Base-by-base conservation (phyloP, 2,888 invertebrate species). In the Cryptocephalus moraei region DNA sequence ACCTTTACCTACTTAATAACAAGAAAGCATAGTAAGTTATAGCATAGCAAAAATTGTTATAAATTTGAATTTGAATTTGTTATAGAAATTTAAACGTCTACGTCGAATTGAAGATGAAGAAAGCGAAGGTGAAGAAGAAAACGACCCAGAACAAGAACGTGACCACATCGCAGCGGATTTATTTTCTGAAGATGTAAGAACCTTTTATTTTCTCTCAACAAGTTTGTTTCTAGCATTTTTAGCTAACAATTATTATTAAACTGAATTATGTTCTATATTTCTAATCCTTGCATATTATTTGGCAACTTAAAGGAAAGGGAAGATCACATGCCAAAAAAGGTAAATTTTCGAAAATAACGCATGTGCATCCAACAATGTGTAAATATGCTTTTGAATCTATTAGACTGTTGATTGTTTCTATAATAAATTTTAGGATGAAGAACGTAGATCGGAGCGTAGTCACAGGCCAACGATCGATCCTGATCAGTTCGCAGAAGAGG, bases 131-230 rank as follows among this genome's bases (percentile, higher is more conserved):
- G 90, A 90, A 62, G 87, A 85, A 41, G 81, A 81, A 50, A 84
- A 84, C 63, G 85, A 86, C 57, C 84, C 85, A 45, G 83, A 83
- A 31, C 79, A 88, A 59, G 90, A 89, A 52, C 76, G 90, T 52
- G 91, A 92, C 63, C 87, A 86, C 9, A 91, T 93, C 59, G 92
- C 91, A 1, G 91, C 89, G 66, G 87, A 91, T 65, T 73, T 93
- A 8, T 93, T 93, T 41, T 89, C 90, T 46, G 91, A 91, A 71
- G 87, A 90, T 70, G 86, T 86, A 75, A 76, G 79, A 76, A 52
- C 39, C 42, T 4, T 4, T 14, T 9, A 32, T 43, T 47, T 43
- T 36, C 8, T 38, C 22, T 22, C 6, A 22, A 22, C 22, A 22
- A 22, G 6, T 22, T 22, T 22, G 22, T 22, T 22, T 22, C 22